These are phyloP conservation scores for Megastigmus dorsalis DNA, from an alignment of 2,888 invertebrate genomes.

Conservation along the genomic window DNA sequence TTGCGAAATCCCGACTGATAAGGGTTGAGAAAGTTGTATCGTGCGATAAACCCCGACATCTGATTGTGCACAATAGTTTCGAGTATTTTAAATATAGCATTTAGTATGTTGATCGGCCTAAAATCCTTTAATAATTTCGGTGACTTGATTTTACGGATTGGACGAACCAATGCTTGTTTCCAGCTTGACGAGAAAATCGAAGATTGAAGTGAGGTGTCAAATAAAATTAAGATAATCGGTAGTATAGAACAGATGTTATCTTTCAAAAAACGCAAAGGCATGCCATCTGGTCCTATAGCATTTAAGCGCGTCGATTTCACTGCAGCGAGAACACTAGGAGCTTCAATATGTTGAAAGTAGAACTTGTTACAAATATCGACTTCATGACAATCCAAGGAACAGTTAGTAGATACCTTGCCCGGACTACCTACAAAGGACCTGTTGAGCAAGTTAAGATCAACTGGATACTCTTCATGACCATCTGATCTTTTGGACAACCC, in stretches of 20 bases:
- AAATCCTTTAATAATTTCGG: background rate
- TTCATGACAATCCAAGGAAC: background rate
- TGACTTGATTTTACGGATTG: background rate
- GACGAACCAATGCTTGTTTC: no score
- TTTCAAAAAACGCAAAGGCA: background rate
- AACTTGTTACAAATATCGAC: background rate
- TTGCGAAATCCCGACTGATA: no score
- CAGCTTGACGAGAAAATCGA: no score
- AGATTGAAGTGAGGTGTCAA: background rate
- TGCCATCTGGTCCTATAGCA: background rate
- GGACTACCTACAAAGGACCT: background rate
- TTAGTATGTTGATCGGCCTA: background rate
- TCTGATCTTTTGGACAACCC: background rate
- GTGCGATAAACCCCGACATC: background rate
- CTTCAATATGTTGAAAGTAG: background rate
- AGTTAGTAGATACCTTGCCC: no score
- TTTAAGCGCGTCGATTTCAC: background rate
- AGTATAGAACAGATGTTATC: background rate
- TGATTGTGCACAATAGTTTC: background rate
- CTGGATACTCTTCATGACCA: background rate
- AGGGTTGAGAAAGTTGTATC: no score
- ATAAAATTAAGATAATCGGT: background rate
- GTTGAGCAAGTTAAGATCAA: background rate
- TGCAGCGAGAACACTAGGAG: background rate
- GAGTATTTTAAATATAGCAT: background rate